Base-by-base conservation (phyloP, 2,113 vertebrate genomes). In the Tonatia bakeri region DNA sequence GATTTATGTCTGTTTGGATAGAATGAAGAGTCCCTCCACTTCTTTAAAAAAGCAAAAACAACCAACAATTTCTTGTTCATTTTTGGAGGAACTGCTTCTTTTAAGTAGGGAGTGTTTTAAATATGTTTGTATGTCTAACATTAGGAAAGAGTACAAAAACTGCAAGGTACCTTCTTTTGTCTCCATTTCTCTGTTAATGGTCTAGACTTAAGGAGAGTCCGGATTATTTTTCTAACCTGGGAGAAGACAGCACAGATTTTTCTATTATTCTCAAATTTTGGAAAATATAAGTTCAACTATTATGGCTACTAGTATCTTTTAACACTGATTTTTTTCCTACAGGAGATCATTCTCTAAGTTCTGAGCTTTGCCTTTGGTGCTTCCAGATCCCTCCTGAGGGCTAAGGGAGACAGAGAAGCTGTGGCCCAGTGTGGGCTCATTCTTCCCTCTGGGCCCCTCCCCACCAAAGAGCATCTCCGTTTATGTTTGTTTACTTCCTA, bases 61-160 rank as follows among this genome's bases (percentile, higher is more conserved):
- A 88, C 82, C 79, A 94, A 69, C 79, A 94, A 91, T 17, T 82
- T 59, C 10, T 94, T 94, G 96, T 90, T 97, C 96, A 94, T 84
- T 97, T 97, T 59, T 82, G 61, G 64, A 96, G 90, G 40, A 87
- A 77, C 2, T 86, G 56, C 72, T 94, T 79, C 70, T 24, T 88
- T 36, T 73, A 94, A 59, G 61, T 77, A 54, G 56, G 11, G 40
- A 73, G 6, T 54, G 16, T 83, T 94, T 65, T 31, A 54, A n/a
- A 83, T 47, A n/a, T 4, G 36, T 22, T 26, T 38, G 17, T 38
- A 17, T n/a, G 26, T 40, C 20, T 88, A 94, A 76, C 93, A 54
- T 73, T 28, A 92, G 52, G 33, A 50, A 85, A 54, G 28, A 22
- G 52, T 19, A 80, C 16, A 16, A n/a, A 77, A 87, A 50, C 45